phyloP scores from a whole-genome alignment of 2,888 invertebrate genomes.

The Cataglyphis rosenhaueri region DNA sequence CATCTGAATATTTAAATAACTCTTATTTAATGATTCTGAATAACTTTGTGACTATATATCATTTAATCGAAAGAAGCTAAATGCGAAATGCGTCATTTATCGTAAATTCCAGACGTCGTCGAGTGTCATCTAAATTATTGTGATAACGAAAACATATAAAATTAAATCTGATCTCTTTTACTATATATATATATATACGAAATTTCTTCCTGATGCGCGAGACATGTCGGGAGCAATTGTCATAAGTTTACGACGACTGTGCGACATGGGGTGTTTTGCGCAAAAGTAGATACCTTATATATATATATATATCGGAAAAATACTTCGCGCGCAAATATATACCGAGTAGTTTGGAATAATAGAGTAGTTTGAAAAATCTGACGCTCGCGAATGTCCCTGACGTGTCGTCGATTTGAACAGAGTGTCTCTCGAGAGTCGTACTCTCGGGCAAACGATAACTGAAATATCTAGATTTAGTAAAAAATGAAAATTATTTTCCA shows the following conservation, averaged over 20 bases:
- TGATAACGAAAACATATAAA: background rate
- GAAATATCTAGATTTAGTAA: slow-evolving; percentile 7
- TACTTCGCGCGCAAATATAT: slow-evolving; percentile 47
- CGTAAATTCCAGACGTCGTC: background rate
- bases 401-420: slow-evolving; percentile 39
- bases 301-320: slow-evolving; percentile 38
- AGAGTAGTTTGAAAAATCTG: slow-evolving; percentile 30
- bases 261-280: background rate
- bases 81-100: background rate
- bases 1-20: background rate
- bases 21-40: background rate
- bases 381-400: slow-evolving; percentile 40
- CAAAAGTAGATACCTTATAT: slow-evolving; percentile 30
- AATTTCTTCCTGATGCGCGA: slow-evolving; percentile 21
- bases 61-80: background rate
- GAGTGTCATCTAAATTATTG: slow-evolving; percentile 6
- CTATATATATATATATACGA: background rate
- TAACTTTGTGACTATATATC: background rate
- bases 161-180: slow-evolving; percentile 16
- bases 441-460: slow-evolving; percentile 22
- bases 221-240: slow-evolving; percentile 21
- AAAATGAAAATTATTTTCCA: slow-evolving; percentile 34
- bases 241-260: slow-evolving; percentile 31
- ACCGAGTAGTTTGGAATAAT: slow-evolving; percentile 20
- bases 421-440: slow-evolving; percentile 40